A percentile compares a stretch with the other conserved stretches of the same genome.
Evolutionary conservation across 1,140 invertebrate genomes (phyloP).

Genomic region (Cyclargus thomasi): DNA sequence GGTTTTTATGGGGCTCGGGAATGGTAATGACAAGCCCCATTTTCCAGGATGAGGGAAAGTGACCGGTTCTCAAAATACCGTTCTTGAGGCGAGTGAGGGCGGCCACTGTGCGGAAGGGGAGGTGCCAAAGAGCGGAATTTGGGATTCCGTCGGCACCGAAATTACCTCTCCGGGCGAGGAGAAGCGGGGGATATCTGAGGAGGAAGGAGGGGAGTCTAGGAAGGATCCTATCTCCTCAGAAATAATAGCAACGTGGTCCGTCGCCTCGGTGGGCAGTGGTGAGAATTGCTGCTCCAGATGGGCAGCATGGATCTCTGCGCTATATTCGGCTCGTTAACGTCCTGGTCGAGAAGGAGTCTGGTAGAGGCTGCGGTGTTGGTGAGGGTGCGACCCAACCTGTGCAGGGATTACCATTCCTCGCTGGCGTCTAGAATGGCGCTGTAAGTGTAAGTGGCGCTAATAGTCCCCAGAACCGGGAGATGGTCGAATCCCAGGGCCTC

Average conservation of each 20-base stretch:
- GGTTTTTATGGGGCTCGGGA: background rate
- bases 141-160: background rate
- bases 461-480: background rate
- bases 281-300: background rate
- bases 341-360: background rate
- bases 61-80: background rate
- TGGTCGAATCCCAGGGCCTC: constrained; percentile 6
- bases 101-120: background rate
- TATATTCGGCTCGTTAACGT: background rate
- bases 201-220: background rate
- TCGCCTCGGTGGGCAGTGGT: background rate
- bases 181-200: background rate
- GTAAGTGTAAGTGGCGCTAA: no score
- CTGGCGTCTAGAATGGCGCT: background rate
- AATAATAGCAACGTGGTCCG: background rate
- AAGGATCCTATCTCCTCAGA: background rate
- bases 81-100: background rate
- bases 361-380: background rate
- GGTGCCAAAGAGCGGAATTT: background rate
- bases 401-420: background rate
- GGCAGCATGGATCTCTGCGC: background rate
- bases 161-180: background rate
- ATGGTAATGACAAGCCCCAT: background rate
- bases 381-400: background rate
- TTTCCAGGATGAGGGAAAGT: background rate